Evolutionary conservation across 1,140 invertebrate species (phyloP).

Genomic region (Polypedilum pembai): DNA sequence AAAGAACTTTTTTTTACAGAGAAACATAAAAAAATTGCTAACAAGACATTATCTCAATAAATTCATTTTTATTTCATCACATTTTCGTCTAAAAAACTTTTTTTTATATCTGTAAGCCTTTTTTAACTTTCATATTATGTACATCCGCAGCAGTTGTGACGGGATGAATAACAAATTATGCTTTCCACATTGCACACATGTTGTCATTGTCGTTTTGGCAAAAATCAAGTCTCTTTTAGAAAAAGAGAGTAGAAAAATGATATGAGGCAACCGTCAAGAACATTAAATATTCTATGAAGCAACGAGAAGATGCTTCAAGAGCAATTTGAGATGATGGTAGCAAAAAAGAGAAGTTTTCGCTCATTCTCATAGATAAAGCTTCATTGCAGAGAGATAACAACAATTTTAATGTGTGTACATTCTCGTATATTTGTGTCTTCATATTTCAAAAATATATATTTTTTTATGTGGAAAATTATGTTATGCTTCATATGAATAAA

Average conservation of each 20-base stretch:
- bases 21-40: not conserved
- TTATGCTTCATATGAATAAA: too few relatives aligned
- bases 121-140: conserved; percentile 7
- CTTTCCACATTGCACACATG: conserved; percentile 24
- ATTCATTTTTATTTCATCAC: conserved; percentile 19
- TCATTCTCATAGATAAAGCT: not conserved
- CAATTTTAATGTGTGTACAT: not conserved
- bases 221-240: conserved; percentile 23
- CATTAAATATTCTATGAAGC: conserved; percentile 25
- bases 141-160: conserved; percentile 15
- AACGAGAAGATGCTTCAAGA: conserved; percentile 7
- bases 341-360: not conserved
- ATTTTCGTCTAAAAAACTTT: not conserved
- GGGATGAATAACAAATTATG: conserved; percentile 26
- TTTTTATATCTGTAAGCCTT: not conserved
- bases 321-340: not conserved
- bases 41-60: not conserved
- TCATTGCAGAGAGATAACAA: not conserved
- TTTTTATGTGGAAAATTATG: too few relatives aligned
- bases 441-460: not conserved
- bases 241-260: not conserved
- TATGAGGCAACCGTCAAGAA: conserved; percentile 16
- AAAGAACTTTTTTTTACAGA: not conserved
- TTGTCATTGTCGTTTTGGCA: not conserved
- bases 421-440: not conserved